phyloP scores from a whole-genome alignment of 2,797 vertebrate species.

The Leptodactylus fallax region DNA sequence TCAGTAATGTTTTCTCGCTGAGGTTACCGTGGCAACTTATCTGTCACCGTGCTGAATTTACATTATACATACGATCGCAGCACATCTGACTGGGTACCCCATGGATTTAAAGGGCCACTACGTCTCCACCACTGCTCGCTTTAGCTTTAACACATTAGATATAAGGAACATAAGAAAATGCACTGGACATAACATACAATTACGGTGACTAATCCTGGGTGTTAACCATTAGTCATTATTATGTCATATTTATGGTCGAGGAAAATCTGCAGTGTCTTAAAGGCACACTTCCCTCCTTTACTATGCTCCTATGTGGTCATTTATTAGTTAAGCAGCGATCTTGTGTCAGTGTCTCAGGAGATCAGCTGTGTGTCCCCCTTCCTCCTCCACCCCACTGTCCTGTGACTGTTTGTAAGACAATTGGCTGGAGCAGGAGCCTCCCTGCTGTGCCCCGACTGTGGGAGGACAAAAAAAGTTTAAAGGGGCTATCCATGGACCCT shows the following conservation, averaged over 20 bases:
- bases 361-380: no score
- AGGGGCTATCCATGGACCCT: no score
- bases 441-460: no score
- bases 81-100: neutral
- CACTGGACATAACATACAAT: neutral
- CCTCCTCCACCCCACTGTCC: no score
- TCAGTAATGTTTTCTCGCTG: neutral
- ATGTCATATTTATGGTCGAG: neutral
- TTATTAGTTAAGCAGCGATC: no score
- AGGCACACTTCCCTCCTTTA: no score
- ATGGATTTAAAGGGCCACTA: neutral
- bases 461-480: no score
- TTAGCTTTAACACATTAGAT: neutral
- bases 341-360: no score
- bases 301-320: no score
- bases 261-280: neutral
- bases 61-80: no score
- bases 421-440: neutral
- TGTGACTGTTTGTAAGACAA: neutral
- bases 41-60: neutral
- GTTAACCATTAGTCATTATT: neutral
- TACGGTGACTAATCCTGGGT: neutral
- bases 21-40: neutral
- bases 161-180: neutral
- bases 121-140: neutral